Evolutionary conservation across 2,113 vertebrate genomes (phyloP), one percentile per base, ranked within the genome.

Genomic region (Triplophysa tibetana): DNA sequence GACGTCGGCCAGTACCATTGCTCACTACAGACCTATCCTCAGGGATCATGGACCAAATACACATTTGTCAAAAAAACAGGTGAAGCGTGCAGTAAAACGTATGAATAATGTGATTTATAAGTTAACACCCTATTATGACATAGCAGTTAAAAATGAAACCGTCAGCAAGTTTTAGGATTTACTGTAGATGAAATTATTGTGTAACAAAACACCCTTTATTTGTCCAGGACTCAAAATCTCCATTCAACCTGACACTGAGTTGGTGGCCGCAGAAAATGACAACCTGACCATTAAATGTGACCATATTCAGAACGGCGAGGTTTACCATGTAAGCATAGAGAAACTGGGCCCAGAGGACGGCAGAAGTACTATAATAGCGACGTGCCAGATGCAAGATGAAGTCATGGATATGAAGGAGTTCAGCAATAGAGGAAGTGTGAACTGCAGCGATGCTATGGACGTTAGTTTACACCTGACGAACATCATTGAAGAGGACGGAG

Each of bases 1-100:
- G 94, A 96, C 2, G 14, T 90, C 1, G 93, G 93, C 60, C 24
- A 86, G 13, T 96, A 95, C 45, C 77, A 80, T 48, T 97, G 93
- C 68, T 92, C 87, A 0, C 77, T 94, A 45, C 86, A 92, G 64
- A 89, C 83, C n/a, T 96, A 94, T 70, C 90, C 93, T 43, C 8
- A 67, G 9, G 93, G 95, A 33, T 77, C 84, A 4, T 94, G 93
- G 92, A 88, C 87, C 81, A 95, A 88, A 52, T 60, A 63, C 64
- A 86, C 93, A 70, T 79, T 86, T 60, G 94, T 94, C 74, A 63
- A 91, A 38, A 85, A 87, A 70, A 26, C 9, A 78, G 82, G 82
- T 83, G 56, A 75, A 26, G 19, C 3, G 12, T 54, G 8, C 19
- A 10, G 2, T 21, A 45, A 45, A 12, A 45, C 43, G 9, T 45